Conservation (phyloP, 2,113 vertebrate genomes). For the Gnathonemus echidnorhynchus region DNA sequence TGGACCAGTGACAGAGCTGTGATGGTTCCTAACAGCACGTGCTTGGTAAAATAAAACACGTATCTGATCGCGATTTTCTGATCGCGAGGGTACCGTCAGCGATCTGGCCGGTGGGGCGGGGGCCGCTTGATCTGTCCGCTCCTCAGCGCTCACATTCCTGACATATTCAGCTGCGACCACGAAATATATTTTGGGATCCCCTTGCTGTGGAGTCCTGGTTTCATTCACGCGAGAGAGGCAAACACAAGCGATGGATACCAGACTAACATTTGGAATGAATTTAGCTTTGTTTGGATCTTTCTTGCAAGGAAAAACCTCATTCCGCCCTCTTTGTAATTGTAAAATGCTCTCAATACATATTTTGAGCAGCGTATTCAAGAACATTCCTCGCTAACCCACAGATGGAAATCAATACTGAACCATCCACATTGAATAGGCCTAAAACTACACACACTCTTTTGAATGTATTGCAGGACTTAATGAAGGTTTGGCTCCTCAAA, state of each 20-base stretch:
- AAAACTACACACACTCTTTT: neutral
- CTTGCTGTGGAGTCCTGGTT: neutral
- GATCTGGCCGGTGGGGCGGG: neutral
- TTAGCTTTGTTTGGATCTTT: neutral
- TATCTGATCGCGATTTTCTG: neutral
- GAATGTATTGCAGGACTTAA: neutral
- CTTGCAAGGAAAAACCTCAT: neutral
- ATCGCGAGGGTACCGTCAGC: neutral
- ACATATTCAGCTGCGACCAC: conserved; percentile 7
- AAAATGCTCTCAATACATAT: neutral
- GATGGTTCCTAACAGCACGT: neutral
- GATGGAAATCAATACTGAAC: neutral
- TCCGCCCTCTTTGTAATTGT: neutral
- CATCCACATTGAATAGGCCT: neutral
- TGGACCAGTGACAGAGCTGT: neutral
- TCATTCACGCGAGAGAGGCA: neutral
- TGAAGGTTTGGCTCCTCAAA: neutral
- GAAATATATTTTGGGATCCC: neutral
- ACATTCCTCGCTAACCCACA: neutral
- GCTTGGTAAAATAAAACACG: neutral
- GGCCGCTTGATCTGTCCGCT: neutral
- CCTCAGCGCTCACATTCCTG: neutral
- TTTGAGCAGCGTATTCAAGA: neutral
- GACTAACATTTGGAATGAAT: neutral
- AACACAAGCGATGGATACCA: neutral